phyloP scores from a whole-genome alignment of 2,797 vertebrate species.

The Microcaecilia unicolor region DNA sequence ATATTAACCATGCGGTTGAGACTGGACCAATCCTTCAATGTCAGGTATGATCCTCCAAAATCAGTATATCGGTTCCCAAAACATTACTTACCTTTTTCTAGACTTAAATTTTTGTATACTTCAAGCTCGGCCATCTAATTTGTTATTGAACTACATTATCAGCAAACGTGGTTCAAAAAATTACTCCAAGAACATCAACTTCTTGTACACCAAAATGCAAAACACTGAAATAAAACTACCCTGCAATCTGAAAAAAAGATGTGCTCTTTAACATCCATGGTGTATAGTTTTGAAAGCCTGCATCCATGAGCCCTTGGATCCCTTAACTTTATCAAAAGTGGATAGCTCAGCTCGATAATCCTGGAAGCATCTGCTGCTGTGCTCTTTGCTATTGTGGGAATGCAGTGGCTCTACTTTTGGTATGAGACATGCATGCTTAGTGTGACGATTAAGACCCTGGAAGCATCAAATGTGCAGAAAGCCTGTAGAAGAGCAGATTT shows the following conservation, averaged over 20 bases:
- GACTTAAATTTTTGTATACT: constrained; percentile 88
- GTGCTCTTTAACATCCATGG: constrained; percentile 6
- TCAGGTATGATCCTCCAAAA: too few relatives aligned
- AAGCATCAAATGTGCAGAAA: constrained; percentile 19
- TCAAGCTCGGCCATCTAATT: constrained; percentile 91
- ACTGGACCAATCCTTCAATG: too few relatives aligned
- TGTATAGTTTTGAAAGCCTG: constrained; percentile 6
- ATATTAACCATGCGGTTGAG: too few relatives aligned
- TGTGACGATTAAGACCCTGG: constrained; percentile 13
- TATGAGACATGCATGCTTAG: constrained; percentile 31
- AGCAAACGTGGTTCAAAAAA: constrained; percentile 30
- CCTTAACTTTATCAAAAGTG: constrained; percentile 28
- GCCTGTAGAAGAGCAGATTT: constrained; percentile 19
- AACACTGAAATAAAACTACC: constrained; percentile 18
- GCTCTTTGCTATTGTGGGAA: constrained; percentile 41
- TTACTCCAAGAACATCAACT: constrained; percentile 33
- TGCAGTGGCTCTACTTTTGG: constrained; percentile 39
- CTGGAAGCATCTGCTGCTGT: constrained; percentile 34
- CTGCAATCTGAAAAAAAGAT: too few relatives aligned
- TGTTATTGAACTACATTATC: constrained; percentile 46
- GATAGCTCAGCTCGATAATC: constrained; percentile 17
- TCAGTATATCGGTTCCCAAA: not conserved
- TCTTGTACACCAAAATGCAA: constrained; percentile 19
- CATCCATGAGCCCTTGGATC: constrained; percentile 12
- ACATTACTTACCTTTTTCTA: constrained; percentile 82